Evolutionary conservation across 1,140 invertebrate genomes (phyloP), one percentile per base, ranked within the genome.

Genomic region (Babylonia areolata): DNA sequence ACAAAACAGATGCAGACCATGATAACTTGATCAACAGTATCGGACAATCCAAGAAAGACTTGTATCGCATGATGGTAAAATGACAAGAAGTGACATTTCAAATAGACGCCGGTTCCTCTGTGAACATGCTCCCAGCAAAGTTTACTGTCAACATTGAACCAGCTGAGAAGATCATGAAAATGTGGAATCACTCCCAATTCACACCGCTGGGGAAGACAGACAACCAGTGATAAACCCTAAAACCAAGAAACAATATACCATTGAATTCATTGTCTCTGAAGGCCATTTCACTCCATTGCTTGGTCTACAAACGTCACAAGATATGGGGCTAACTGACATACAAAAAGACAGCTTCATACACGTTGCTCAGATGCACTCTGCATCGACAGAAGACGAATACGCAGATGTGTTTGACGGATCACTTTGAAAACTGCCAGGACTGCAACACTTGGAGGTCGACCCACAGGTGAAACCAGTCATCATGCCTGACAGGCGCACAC

Each of bases 401-500:
- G 23, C 5, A n/a, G 40, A 42, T 31, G 40, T 80, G 12, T 80
- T 46, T 31, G 78, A 80, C 78, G 46, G 39, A n/a, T 23, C 0
- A 35, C 58, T 78, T 42, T 42, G 86, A 73, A 46, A 33, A 84
- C 77, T 64, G 51, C 54, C 33, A 33, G 37, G 82, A n/a, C n/a
- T n/a, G 20, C 46, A 81, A 31, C 77, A 87, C n/a, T 37, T 90
- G 12, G n/a, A 84, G 20, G 23, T 87, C 20, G 75, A 86, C 37
- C 80, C 69, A 37, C 77, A 42, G 31, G 51, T 81, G 23, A 85
- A 85, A 46, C 88, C 86, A 6, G 46, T 77, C 39, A 69, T 75
- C 46, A 51, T 51, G 46, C 46, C 46, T 12, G 46, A 51, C 46
- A 51, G 46, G 28, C 40, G 83, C 33, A 81, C 88, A 6, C 87